Evolutionary conservation across 2,113 vertebrate genomes (phyloP).

Genomic region (Ptychochromis oligacanthus): DNA sequence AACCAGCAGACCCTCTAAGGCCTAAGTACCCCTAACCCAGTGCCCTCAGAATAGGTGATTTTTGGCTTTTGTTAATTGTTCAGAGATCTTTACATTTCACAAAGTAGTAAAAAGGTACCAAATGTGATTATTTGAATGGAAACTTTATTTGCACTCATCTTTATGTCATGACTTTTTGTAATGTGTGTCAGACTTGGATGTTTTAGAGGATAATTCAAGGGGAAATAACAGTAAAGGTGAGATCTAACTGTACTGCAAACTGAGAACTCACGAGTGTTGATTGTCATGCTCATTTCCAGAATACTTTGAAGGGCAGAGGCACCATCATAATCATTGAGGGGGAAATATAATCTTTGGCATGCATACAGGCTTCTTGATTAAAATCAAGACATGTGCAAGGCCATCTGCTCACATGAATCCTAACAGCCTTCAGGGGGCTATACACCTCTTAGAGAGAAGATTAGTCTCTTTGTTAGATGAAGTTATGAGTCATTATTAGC

Average conservation of each 20-base stretch:
- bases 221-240: neutral
- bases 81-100: neutral
- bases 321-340: neutral
- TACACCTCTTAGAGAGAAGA: neutral
- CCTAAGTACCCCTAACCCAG: no score
- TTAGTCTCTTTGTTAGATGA: constrained; percentile 8
- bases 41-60: no score
- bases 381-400: constrained; percentile 9
- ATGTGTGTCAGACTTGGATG: neutral
- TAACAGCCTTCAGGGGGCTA: neutral
- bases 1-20: no score
- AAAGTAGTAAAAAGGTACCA: neutral
- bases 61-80: neutral
- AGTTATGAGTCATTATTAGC: neutral
- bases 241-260: neutral
- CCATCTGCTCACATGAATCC: constrained; percentile 36
- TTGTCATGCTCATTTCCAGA: neutral
- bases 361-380: neutral
- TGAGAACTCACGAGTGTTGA: neutral
- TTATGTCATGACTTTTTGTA: neutral
- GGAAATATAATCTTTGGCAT: neutral
- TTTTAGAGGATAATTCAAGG: no score
- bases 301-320: neutral
- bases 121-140: neutral
- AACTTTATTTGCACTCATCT: no score